phyloP scores from a whole-genome alignment of 1,140 invertebrate genomes.

The Lepidurus packardi region DNA sequence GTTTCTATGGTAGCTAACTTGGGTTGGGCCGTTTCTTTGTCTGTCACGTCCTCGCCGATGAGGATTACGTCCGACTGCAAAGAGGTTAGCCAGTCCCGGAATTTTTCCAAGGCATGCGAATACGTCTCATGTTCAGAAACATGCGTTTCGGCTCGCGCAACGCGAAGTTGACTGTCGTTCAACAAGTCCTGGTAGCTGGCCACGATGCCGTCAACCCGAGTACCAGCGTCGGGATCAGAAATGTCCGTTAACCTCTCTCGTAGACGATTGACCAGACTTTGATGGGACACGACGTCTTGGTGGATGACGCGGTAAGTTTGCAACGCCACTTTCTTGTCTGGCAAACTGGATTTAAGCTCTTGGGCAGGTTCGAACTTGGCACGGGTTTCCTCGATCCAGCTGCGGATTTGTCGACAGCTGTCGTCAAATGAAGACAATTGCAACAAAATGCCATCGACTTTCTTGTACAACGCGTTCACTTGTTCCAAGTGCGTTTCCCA shows the following conservation, averaged over 20 bases:
- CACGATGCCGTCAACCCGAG: slow-evolving; percentile 61
- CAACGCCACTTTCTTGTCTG: slow-evolving; percentile 77
- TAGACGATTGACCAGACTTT: slow-evolving; percentile 68
- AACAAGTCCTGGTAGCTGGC: slow-evolving; percentile 62
- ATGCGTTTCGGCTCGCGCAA: slow-evolving; percentile 61
- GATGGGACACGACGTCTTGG: slow-evolving; percentile 76
- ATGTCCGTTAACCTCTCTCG: slow-evolving; percentile 66
- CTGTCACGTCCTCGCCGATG: slow-evolving; percentile 58
- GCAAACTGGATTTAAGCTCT: slow-evolving; percentile 61
- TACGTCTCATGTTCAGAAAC: slow-evolving; percentile 76
- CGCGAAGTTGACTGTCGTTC: slow-evolving; percentile 60
- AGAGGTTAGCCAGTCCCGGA: slow-evolving; percentile 64
- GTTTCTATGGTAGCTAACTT: slow-evolving; percentile 68
- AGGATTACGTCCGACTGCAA: slow-evolving; percentile 62
- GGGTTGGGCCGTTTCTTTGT: slow-evolving; percentile 66
- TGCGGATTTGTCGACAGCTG: slow-evolving; percentile 68
- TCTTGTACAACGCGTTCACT: slow-evolving; percentile 75
- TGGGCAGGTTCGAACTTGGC: slow-evolving; percentile 50
- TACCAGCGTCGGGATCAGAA: slow-evolving; percentile 65
- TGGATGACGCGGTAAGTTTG: slow-evolving; percentile 65
- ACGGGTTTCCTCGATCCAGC: slow-evolving; percentile 70
- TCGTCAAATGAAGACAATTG: slow-evolving; percentile 86
- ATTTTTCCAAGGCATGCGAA: slow-evolving; percentile 65
- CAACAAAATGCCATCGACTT: slow-evolving; percentile 75
- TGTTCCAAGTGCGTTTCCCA: slow-evolving; percentile 79